Conservation (phyloP, 1,140 invertebrate species). For the Dendroctonus ponderosae region DNA sequence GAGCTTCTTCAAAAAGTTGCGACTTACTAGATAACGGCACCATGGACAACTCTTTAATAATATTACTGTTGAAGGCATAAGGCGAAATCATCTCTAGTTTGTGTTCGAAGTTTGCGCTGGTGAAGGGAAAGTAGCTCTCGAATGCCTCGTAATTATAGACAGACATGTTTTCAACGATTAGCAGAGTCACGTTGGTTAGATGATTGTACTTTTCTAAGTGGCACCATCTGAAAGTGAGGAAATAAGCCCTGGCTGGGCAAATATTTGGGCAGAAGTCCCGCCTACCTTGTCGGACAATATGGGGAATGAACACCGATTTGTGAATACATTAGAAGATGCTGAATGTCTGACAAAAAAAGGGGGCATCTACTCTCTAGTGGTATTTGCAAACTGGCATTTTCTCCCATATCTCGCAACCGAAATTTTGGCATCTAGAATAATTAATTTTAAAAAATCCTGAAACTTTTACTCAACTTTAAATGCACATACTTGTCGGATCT, state of each 20-base stretch:
- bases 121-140: constrained; percentile 60
- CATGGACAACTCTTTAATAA: constrained; percentile 73
- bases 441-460: not conserved
- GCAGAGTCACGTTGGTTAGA: constrained; percentile 67
- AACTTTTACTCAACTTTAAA: not conserved
- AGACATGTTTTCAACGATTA: constrained; percentile 77
- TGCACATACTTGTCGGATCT: constrained; percentile 46
- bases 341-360: constrained; percentile 77
- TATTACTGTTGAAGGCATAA: constrained; percentile 64
- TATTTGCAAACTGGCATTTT: constrained; percentile 58
- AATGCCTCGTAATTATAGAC: constrained; percentile 69
- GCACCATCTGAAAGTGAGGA: constrained; percentile 67
- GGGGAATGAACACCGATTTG: constrained; percentile 69
- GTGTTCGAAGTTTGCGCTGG: constrained; percentile 60
- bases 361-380: constrained; percentile 63
- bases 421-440: constrained; percentile 55
- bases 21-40: constrained; percentile 64
- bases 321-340: constrained; percentile 77
- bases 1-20: too few species aligned
- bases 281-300: constrained; percentile 56
- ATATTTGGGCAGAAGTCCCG: not conserved
- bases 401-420: constrained; percentile 60
- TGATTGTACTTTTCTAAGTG: constrained; percentile 68
- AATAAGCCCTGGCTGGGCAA: not conserved
- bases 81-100: constrained; percentile 75